Evolutionary conservation across 1,140 invertebrate species (phyloP), one percentile per base, ranked within the genome.

Genomic region (Paralvinella palmiformis): DNA sequence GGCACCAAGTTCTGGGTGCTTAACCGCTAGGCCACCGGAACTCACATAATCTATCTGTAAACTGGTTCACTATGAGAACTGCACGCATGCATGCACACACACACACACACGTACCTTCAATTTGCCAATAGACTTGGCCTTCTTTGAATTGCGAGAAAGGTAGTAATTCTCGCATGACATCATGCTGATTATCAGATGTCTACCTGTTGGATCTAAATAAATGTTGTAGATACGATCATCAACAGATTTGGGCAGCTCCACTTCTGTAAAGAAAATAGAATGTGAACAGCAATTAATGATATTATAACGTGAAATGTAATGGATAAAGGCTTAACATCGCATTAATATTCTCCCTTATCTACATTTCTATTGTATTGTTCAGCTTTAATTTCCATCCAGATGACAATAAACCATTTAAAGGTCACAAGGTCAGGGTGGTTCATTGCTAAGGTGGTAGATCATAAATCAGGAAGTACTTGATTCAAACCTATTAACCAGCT

Each of bases 171-270:
- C 92, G 0, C 84, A 75, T 22, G 87, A 84, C 13, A 85, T 79
- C 64, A 93, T 86, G 45, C 87, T 85, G 60, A 96, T 83, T 5
- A 96, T 81, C 1, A 93, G 79, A 81, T 96, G 93, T 71, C 88
- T 84, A 0, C 92, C 94, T 37, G 88, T 86, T 5, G 91, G 91
- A 82, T 96, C 93, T 31, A 95, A 77, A 77, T 91, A 95, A 62
- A 96, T 78, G 61, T 87, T 86, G 85, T 86, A 82, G 84, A 86
- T 73, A 33, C 72, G 73, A 65, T 83, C 83, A 45, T 78, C 75
- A 10, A 69, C 62, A 32, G 67, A 36, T 53, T 73, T 75, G 20
- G 73, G 71, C 20, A 80, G 56, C 59, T 80, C 78, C 27, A 80
- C 69, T 58, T 76, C 78, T 78, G 66, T 29, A 36, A 36, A n/a